Conservation (phyloP, 2,113 vertebrate species). For the Dicerorhinus sumatrensis region DNA sequence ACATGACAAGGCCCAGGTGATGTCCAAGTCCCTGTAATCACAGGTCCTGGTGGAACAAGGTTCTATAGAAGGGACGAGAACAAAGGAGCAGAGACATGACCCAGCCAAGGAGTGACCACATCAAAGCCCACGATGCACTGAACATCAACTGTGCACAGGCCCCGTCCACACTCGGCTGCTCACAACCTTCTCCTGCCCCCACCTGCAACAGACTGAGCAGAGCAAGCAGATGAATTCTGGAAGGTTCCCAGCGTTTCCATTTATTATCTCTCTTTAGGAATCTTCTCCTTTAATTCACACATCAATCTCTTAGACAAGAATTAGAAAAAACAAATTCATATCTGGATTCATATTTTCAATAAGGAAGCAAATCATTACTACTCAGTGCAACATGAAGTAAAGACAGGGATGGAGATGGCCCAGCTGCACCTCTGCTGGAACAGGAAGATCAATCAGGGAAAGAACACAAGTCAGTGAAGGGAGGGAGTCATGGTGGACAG, state of each 20-base stretch:
- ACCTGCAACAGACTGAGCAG: not conserved
- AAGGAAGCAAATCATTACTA: not conserved
- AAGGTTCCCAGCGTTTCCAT: not conserved
- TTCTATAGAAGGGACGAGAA: not conserved
- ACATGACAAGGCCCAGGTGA: not conserved
- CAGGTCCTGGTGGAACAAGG: not conserved
- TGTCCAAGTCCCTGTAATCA: not conserved
- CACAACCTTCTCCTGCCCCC: not conserved
- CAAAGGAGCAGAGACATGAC: not conserved
- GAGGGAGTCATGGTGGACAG: no score
- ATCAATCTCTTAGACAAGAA: not conserved
- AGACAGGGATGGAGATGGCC: not conserved
- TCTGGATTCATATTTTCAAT: not conserved
- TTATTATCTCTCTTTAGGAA: not conserved
- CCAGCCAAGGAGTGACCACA: not conserved
- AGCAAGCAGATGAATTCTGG: not conserved
- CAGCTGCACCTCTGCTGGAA: not conserved
- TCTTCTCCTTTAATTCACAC: no score
- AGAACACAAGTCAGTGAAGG: not conserved
- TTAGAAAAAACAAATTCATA: not conserved
- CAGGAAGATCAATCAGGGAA: not conserved
- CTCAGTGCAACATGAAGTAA: not conserved
- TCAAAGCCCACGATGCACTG: not conserved
- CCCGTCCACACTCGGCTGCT: fast-evolving
- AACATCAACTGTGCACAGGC: not conserved